Base-by-base conservation (phyloP, 2,113 vertebrate species). In the Centropristis striata region DNA sequence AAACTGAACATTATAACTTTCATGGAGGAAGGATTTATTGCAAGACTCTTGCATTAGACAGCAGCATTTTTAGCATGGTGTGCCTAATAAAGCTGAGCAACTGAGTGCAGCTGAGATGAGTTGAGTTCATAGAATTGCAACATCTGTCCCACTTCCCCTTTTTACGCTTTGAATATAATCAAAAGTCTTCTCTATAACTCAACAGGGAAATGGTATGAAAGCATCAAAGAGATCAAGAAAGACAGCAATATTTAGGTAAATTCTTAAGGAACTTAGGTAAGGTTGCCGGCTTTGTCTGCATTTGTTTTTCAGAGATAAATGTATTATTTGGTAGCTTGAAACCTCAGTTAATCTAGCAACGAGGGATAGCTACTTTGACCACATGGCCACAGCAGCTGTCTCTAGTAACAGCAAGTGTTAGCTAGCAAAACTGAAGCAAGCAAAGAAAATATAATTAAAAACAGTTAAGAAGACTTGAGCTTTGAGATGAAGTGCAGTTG, bases 291-390 rank as follows among this genome's bases (percentile, higher is more conserved):
- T 46, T 27, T 37, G 21, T 74, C n/a, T 51, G 44, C 53, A 46
- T 37, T 78, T 53, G 10, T 23, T 23, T 69, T 60, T 23, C 18
- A 32, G 21, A 60, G 18, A n/a, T 18, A 28, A 14, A 16, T n/a
- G 14, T 3, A 42, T 41, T 4, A 2, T 73, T 44, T 50, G 13
- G 16, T 54, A 42, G 44, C 1, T 67, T 44, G 14, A 60, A 58
- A 27, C 6, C 14, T 3, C 10, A 20, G 21, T 39, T 23, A 13
- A 51, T 61, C 20, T 3, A 25, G 2, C 1, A 44, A 46, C 53
- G 47, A 60, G 67, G 5, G 39, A 72, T 72, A 72, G 68, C 74
- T 68, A 25, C 41, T 49, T 21, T 32, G 18, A 10, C 41, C 47
- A 6, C 39, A n/a, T 42, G 21, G 32, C 47, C 41, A 46, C 16